Percentiles rank a stretch among this genome's conserved stretches.
Conservation (phyloP, 2,888 invertebrate species). For the Pyralis farinalis region DNA sequence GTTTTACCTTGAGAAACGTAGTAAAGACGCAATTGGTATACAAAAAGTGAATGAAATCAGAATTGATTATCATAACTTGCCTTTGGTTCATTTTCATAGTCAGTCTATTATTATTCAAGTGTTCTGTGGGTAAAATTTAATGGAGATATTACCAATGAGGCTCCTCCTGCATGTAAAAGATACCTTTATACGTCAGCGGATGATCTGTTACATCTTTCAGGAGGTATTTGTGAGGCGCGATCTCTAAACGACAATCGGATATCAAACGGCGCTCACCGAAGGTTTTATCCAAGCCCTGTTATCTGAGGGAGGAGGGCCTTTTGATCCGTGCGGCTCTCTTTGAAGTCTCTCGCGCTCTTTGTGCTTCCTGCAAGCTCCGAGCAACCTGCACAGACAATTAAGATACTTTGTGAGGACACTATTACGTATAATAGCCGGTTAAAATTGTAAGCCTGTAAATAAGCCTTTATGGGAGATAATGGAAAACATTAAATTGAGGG, state of each 20-base stretch:
- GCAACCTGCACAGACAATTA: slow-evolving; percentile 57
- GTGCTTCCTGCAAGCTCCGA: slow-evolving; percentile 28
- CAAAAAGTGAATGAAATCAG: too few species aligned
- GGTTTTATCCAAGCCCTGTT: slow-evolving; percentile 56
- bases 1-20: too few species aligned
- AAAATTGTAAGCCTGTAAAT: slow-evolving; percentile 7
- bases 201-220: slow-evolving; percentile 41
- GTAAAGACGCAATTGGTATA: too few species aligned
- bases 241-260: slow-evolving; percentile 65
- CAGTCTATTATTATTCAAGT: too few species aligned
- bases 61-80: too few species aligned
- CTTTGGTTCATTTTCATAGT: too few species aligned
- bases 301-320: slow-evolving; percentile 49
- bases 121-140: too few species aligned
- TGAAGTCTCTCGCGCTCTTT: slow-evolving; percentile 59
- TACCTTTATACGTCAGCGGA: background rate
- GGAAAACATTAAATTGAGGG: too few species aligned
- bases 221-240: slow-evolving; percentile 38
- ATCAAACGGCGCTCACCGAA: slow-evolving; percentile 47
- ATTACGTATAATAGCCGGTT: slow-evolving; percentile 23
- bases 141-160: too few species aligned
- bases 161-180: too few species aligned
- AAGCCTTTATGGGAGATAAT: too few species aligned
- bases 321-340: slow-evolving; percentile 56
- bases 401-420: slow-evolving; percentile 45